These are phyloP conservation scores for Eurois occulta DNA, from an alignment of 2,888 invertebrate genomes.

Conservation along the genomic window DNA sequence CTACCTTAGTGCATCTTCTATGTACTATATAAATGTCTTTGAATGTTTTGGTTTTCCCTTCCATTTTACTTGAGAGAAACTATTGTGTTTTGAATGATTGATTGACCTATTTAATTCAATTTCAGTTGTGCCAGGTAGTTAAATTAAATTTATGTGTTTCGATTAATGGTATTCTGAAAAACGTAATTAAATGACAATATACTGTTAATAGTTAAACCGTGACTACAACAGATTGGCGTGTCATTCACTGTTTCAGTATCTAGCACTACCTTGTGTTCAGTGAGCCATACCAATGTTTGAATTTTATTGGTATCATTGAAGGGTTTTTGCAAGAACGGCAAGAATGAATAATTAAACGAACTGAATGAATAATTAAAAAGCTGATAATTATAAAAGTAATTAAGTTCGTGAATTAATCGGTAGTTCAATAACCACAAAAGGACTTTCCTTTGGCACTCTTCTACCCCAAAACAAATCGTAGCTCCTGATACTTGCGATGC, in stretches of 20 bases:
- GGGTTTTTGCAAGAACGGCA: not conserved
- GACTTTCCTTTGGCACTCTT: not conserved
- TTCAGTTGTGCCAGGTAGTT: not conserved
- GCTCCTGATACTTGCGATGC: slow-evolving; percentile 25
- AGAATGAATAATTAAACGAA: not conserved
- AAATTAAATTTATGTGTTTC: slow-evolving; percentile 12
- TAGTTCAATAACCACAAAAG: not conserved
- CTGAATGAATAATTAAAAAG: not conserved
- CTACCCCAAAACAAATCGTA: slow-evolving; percentile 12
- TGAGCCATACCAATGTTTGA: slow-evolving; percentile 11
- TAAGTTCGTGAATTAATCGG: not conserved
- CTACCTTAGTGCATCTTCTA: too few species aligned
- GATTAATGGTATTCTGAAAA: not conserved
- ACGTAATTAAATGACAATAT: not conserved
- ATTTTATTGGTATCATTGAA: not conserved
- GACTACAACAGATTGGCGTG: slow-evolving; percentile 15
- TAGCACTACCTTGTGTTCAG: not conserved
- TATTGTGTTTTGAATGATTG: not conserved
- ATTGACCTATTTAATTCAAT: not conserved
- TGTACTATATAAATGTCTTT: not conserved
- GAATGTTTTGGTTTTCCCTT: not conserved
- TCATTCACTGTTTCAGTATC: slow-evolving; percentile 13
- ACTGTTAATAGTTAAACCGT: slow-evolving; percentile 12
- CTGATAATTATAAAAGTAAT: not conserved
- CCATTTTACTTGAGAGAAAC: not conserved